Percentiles rank a stretch among this genome's conserved stretches.
These are phyloP conservation scores for Acromyrmex echinatior DNA, from an alignment of 1,140 invertebrate genomes.

Conservation along the genomic window DNA sequence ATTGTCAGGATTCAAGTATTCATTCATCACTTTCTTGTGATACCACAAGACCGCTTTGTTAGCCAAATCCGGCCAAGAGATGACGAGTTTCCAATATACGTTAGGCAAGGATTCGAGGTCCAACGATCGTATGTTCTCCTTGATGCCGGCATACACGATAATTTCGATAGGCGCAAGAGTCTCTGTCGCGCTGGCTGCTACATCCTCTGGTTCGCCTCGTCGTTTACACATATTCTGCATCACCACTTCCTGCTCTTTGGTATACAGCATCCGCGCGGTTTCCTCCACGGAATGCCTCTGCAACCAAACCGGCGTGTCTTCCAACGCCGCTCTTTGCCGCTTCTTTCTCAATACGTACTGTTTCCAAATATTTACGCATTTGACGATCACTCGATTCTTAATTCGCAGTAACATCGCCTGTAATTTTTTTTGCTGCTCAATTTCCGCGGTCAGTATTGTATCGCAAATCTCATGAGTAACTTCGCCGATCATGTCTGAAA, in stretches of 20 bases:
- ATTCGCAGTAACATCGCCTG: slow-evolving; percentile 75
- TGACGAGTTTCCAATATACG: slow-evolving; percentile 90
- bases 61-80: slow-evolving; percentile 87
- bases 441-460: slow-evolving; percentile 72
- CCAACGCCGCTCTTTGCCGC: slow-evolving; percentile 85
- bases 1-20: slow-evolving; percentile 79
- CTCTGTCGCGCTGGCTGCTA: background rate
- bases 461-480: slow-evolving; percentile 77
- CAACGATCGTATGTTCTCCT: slow-evolving; percentile 77
- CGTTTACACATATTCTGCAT: slow-evolving; percentile 85
- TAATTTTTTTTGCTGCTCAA: slow-evolving; percentile 73
- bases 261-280: slow-evolving; percentile 86
- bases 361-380: slow-evolving; percentile 86
- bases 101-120: slow-evolving; percentile 77
- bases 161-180: slow-evolving; percentile 76
- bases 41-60: slow-evolving; percentile 77
- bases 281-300: slow-evolving; percentile 85
- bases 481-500: slow-evolving; percentile 81
- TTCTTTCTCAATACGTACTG: slow-evolving; percentile 78
- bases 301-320: slow-evolving; percentile 89
- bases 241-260: slow-evolving; percentile 86
- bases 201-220: background rate
- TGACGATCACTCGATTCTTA: slow-evolving; percentile 81
- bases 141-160: slow-evolving; percentile 80
- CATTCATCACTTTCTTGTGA: slow-evolving; percentile 79